phyloP scores from a whole-genome alignment of 2,797 vertebrate species.

The Malacoraja senta region DNA sequence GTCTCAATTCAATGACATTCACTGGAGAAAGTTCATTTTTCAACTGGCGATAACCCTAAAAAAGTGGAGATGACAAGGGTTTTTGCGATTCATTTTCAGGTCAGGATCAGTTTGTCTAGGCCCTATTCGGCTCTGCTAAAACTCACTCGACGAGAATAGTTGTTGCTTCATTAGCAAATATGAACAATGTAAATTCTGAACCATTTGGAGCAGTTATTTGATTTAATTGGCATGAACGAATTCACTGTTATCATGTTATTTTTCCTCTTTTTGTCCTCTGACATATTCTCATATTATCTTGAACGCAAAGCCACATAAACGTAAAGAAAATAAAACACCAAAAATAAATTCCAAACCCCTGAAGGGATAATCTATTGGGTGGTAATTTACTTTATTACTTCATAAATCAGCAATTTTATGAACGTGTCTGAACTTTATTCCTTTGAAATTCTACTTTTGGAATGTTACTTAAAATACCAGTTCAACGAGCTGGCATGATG shows the following conservation, averaged over 20 bases:
- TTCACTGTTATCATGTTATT: neutral
- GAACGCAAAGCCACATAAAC: too few relatives aligned
- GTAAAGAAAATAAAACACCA: neutral
- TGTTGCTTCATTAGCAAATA: neutral
- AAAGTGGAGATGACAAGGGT: neutral
- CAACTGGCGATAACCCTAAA: neutral
- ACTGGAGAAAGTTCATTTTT: neutral
- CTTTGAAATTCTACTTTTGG: neutral
- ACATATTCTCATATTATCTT: neutral
- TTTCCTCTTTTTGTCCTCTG: neutral
- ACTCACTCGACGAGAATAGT: neutral
- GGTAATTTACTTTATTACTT: neutral
- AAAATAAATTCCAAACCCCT: neutral
- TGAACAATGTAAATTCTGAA: neutral
- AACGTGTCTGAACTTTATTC: neutral
- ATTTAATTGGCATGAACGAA: neutral
- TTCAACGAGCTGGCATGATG: neutral
- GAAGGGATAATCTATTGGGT: neutral
- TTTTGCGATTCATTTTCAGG: constrained; percentile 13
- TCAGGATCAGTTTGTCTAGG: neutral
- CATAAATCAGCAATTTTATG: neutral
- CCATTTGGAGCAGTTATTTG: neutral
- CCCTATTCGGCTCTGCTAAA: neutral
- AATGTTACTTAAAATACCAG: neutral
- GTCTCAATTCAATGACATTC: neutral